Percentiles rank a stretch among this genome's conserved stretches.
Evolutionary conservation across 2,797 vertebrate genomes (phyloP).

Genomic region (Philypnodon macrostomus): DNA sequence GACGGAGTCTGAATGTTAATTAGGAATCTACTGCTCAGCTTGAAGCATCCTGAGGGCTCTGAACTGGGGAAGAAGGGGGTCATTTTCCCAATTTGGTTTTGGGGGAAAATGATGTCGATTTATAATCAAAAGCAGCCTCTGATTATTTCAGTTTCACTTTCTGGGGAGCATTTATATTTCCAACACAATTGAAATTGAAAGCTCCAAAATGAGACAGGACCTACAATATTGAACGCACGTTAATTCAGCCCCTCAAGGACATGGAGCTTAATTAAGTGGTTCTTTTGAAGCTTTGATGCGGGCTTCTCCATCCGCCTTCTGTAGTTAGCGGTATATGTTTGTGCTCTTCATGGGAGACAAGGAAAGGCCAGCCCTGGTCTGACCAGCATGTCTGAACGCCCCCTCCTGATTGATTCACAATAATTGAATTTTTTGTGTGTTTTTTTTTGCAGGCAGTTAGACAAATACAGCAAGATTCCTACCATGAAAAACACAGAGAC

Average conservation of each 20-base stretch:
- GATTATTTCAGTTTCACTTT: slow-evolving; percentile 22
- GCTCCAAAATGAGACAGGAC: slow-evolving; percentile 49
- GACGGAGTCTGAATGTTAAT: slow-evolving; percentile 76
- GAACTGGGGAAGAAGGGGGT: slow-evolving; percentile 56
- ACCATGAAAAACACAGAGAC: slow-evolving; percentile 96
- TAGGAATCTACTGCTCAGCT: slow-evolving; percentile 70
- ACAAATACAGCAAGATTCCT: slow-evolving; percentile 87
- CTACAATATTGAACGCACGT: slow-evolving; percentile 58
- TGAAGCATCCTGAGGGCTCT: slow-evolving; percentile 71
- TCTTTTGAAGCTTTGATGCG: slow-evolving; percentile 62
- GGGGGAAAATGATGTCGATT: slow-evolving; percentile 28
- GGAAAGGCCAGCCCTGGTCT: slow-evolving; percentile 38
- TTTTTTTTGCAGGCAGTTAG: slow-evolving; percentile 83
- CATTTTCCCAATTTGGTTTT: slow-evolving; percentile 47
- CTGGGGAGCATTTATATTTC: slow-evolving; percentile 25
- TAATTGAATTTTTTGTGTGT: slow-evolving; percentile 18
- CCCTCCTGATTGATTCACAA: slow-evolving; percentile 37
- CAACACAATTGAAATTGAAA: slow-evolving; percentile 25
- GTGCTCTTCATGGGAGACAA: slow-evolving; percentile 33
- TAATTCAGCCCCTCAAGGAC: slow-evolving; percentile 69
- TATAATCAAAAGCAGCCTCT: background rate
- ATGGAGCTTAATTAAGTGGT: slow-evolving; percentile 67
- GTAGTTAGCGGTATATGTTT: slow-evolving; percentile 29
- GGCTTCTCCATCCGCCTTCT: slow-evolving; percentile 51
- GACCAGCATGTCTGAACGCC: slow-evolving; percentile 25